Conservation (phyloP, 2,888 invertebrate genomes). For the Dione juno region DNA sequence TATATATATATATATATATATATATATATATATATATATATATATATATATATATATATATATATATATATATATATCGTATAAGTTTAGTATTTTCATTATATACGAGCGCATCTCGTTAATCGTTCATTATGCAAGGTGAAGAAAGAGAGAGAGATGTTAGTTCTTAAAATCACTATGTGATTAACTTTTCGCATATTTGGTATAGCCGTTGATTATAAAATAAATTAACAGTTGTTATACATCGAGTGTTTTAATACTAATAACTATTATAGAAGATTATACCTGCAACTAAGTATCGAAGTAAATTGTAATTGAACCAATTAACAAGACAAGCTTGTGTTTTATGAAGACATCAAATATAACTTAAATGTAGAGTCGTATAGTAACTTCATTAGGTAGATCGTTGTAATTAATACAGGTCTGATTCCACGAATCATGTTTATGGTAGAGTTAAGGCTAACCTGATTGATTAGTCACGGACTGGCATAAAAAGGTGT, state of each 20-base stretch:
- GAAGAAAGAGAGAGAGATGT: no score
- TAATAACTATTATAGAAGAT: no score
- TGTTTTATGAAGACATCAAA: conserved; percentile 9
- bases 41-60: conserved; percentile 1
- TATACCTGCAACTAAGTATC: no score
- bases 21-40: neutral
- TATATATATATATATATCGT: no score
- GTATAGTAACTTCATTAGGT: neutral
- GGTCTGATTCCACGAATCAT: conserved; percentile 32
- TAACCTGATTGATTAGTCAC: conserved; percentile 43
- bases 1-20: neutral
- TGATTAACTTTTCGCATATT: no score
- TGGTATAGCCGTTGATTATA: no score
- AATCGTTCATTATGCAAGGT: no score
- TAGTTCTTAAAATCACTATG: no score
- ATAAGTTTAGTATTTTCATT: no score
- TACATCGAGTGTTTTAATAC: no score
- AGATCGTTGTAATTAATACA: conserved; percentile 15
- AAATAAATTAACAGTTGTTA: no score
- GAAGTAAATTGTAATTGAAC: neutral
- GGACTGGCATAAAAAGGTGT: conserved; percentile 37
- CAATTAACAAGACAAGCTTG: neutral
- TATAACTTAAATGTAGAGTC: conserved; percentile 10
- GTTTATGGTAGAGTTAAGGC: conserved; percentile 32
- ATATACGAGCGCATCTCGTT: no score